A percentile compares a stretch with the other conserved stretches of the same genome.
phyloP scores from a whole-genome alignment of 2,888 invertebrate species.

The Byasa hedistus region DNA sequence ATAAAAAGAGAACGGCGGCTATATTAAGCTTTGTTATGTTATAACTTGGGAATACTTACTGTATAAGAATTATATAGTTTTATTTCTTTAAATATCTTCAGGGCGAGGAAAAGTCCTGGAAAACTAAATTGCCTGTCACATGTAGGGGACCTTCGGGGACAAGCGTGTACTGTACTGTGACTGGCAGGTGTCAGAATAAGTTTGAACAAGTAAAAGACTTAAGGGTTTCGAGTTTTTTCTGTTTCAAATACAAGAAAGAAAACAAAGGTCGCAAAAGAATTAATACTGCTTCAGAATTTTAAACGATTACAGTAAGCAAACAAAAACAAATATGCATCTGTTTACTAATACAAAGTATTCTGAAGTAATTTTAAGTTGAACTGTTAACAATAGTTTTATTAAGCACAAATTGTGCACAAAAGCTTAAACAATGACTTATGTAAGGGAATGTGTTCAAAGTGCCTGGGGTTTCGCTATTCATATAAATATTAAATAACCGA shows the following conservation, averaged over 20 bases:
- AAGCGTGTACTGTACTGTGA: conserved; percentile 1
- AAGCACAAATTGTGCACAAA: too few relatives aligned
- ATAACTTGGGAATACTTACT: not conserved
- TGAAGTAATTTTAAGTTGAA: too few relatives aligned
- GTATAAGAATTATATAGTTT: too few relatives aligned
- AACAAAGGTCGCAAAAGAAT: not conserved
- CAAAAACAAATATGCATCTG: not conserved
- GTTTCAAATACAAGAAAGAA: not conserved
- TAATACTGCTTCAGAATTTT: not conserved
- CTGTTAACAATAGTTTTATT: too few relatives aligned
- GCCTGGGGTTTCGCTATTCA: too few relatives aligned
- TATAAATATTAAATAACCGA: not conserved
- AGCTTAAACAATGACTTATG: too few relatives aligned
- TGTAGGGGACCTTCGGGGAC: not conserved
- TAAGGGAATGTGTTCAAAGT: too few relatives aligned
- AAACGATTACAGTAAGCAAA: not conserved
- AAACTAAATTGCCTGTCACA: not conserved
- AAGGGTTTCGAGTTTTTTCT: not conserved
- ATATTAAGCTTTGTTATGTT: not conserved
- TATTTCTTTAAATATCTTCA: not conserved
- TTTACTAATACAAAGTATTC: too few relatives aligned
- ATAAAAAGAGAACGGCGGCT: not conserved
- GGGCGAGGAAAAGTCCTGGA: not conserved
- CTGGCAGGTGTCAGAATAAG: conserved; percentile 14
- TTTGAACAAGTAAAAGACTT: conserved; percentile 6